Base-by-base conservation (phyloP, 2,113 vertebrate species). In the Martes martes region DNA sequence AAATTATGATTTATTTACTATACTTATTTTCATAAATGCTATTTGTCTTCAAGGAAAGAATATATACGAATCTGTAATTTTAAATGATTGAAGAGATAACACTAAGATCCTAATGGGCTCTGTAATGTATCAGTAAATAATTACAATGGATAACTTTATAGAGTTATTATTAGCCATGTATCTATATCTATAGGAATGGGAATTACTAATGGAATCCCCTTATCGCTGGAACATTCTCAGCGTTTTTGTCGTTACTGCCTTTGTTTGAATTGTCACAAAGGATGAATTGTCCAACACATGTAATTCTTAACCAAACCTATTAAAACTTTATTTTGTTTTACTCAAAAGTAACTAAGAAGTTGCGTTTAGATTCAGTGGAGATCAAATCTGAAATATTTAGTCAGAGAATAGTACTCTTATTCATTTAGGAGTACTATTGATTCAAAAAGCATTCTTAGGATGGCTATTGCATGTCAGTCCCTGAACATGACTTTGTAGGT, bases 41-140 rank as follows among this genome's bases (percentile, higher is more conserved):
- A 23, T 85, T 89, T 93, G 86, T 82, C 28, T 39, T 89, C 39
- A 74, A 94, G 61, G 83, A 93, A 97, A 92, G 31, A 88, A 91
- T 91, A 83, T 67, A 86, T 79, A 57, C 57, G 28, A 55, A 97
- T 74, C 16, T 79, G 8, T 78, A 89, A 86, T 86, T 95, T 31
- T 89, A 61, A 91, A 76, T 61, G 16, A 86, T 3, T 79, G 45
- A 92, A 92, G 24, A 83, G 31, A 47, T 55, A 90, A 80, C 31
- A 55, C 59, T 19, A 81, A 91, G 45, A 93, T 33, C 23, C 76
- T 89, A 85, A 65, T 33, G 4, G 23, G 31, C 7, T 69, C 9
- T 67, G 1, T n/a, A 57, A 81, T 26, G 24, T 28, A 39, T 69
- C 8, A 83, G 91, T 73, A 59, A 93, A 71, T 84, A 69, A 76